phyloP scores from a whole-genome alignment of 2,888 invertebrate genomes.

The Pecten maximus region DNA sequence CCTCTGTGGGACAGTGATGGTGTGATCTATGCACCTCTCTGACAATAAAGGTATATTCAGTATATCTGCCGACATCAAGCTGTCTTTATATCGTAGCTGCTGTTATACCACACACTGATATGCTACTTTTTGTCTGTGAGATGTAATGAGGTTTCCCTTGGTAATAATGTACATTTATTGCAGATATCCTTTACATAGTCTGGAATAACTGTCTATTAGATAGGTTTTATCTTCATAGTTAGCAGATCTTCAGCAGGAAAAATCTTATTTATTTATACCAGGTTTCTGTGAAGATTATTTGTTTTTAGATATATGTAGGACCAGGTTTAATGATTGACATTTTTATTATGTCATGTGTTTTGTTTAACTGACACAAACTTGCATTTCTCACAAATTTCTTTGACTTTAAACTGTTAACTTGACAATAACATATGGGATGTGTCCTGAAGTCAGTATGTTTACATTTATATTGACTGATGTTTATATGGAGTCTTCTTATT shows the following conservation, averaged over 20 bases:
- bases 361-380: neutral
- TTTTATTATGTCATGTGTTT: neutral
- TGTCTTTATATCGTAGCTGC: neutral
- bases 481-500: neutral
- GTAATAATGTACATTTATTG: conserved; percentile 20
- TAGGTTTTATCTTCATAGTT: conserved; percentile 15
- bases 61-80: neutral
- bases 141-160: neutral
- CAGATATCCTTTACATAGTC: neutral
- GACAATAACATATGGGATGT: neutral
- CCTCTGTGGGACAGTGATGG: neutral
- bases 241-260: neutral
- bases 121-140: neutral
- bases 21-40: neutral
- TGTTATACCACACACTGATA: neutral
- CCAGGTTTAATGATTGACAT: neutral
- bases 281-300: conserved; percentile 2
- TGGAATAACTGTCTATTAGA: conserved; percentile 22
- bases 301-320: neutral
- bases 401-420: neutral
- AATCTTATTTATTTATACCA: neutral
- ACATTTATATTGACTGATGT: neutral
- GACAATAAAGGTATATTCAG: conserved; percentile 12
- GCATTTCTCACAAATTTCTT: conserved; percentile 1
- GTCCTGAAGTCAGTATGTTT: neutral